These are phyloP conservation scores for Capra hircus DNA, from an alignment of 2,113 vertebrate genomes.

Conservation along the genomic window DNA sequence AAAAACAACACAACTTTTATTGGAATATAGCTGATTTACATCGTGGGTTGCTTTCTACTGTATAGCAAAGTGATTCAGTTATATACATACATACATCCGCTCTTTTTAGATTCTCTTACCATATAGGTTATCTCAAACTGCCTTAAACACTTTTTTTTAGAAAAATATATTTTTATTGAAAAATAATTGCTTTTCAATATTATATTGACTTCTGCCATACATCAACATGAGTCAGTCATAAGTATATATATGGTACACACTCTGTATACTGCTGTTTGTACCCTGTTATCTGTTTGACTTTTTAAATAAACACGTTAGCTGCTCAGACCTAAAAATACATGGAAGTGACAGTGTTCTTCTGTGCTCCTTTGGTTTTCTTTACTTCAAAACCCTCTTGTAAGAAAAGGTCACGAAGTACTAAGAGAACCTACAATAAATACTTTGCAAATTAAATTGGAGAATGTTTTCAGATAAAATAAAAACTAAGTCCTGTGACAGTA, in stretches of 20 bases:
- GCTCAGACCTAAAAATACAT: background rate
- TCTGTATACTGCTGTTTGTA: background rate
- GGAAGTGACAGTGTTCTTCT: background rate
- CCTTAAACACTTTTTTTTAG: background rate
- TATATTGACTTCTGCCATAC: background rate
- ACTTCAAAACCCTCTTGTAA: constrained; percentile 30
- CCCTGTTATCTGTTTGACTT: background rate
- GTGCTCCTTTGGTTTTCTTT: background rate
- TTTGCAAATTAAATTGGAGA: constrained; percentile 45
- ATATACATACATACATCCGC: background rate
- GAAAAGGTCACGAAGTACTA: constrained; percentile 24
- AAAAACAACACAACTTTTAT: background rate
- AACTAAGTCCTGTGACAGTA: background rate
- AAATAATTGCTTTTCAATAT: background rate
- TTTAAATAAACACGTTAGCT: background rate
- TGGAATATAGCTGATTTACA: background rate
- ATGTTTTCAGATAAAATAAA: constrained; percentile 40
- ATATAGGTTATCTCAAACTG: background rate
- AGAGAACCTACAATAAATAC: background rate
- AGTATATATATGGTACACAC: background rate
- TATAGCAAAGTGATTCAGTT: background rate
- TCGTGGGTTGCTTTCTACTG: background rate
- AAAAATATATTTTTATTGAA: background rate
- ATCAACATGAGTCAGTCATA: background rate
- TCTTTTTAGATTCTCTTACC: background rate